Evolutionary conservation across 2,797 vertebrate species (phyloP), one percentile per base, ranked within the genome.

Genomic region (Acrossocheilus wenchowensis): DNA sequence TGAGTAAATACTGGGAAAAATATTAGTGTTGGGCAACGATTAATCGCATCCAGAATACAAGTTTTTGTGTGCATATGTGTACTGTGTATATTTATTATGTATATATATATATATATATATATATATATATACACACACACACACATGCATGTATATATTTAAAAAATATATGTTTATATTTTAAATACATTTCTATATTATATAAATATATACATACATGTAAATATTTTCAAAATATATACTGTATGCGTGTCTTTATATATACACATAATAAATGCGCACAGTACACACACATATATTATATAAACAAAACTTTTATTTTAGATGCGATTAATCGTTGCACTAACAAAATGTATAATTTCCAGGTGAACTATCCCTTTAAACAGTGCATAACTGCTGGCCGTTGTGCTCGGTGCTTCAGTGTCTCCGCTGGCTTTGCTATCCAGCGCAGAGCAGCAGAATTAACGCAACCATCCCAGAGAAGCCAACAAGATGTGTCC

Each of bases 401-500:
- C 43, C 7, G 5, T 50, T 84, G 72, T 77, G 60, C 78, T 78
- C n/a, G 6, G 52, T 30, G 69, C 81, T 41, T 82, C n/a, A 9
- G 8, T 82, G 57, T 71, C 66, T 71, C 50, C 72, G 41, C 66
- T 82, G 68, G 57, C 69, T 68, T 68, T 77, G 73, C 73, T 52
- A 68, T 83, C 26, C 71, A 83, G 48, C 12, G 34, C 80, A 82
- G 48, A 82, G 71, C 90, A 90, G 86, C 82, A 68, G 88, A 88
- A 90, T 86, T 84, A 90, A 92, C 90, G 86, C 84, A 85, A 91
- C 91, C 91, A 41, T 91, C 92, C 89, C 75, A 90, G 89, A 89
- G 83, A 86, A 78, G 82, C 85, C 81, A 90, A 82, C 93, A 92
- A 93, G 92, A 94, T 93, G 91, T 89, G 86, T 90, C 94, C 92